phyloP scores from a whole-genome alignment of 1,140 invertebrate genomes.

The Drosophila mayri region DNA sequence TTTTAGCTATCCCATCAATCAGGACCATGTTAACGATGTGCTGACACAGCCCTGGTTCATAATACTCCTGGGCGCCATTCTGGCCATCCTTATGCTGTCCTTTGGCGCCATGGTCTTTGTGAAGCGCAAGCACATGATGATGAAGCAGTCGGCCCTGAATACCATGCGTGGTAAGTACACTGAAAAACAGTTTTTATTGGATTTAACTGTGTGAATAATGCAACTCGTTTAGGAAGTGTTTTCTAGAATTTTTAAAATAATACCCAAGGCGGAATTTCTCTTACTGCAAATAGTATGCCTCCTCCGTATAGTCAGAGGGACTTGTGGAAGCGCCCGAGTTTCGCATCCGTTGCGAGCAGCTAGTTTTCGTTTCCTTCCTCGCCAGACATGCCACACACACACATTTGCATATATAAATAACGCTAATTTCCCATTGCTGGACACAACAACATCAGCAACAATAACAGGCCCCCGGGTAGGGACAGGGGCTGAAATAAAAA shows the following conservation, averaged over 20 bases:
- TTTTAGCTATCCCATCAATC: slow-evolving; percentile 86
- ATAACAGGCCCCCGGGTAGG: neutral
- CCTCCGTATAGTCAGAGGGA: neutral
- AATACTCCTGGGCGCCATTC: slow-evolving; percentile 88
- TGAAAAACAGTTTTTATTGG: neutral
- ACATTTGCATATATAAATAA: slow-evolving; percentile 79
- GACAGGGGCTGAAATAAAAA: slow-evolving; percentile 11
- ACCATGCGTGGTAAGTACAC: slow-evolving; percentile 82
- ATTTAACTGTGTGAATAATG: neutral
- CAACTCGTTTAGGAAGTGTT: neutral
- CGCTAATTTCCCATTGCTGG: slow-evolving; percentile 77
- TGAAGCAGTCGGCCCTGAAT: slow-evolving; percentile 84
- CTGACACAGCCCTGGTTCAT: slow-evolving; percentile 91
- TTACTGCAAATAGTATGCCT: neutral
- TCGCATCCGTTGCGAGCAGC: slow-evolving; percentile 67
- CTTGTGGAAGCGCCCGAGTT: slow-evolving; percentile 7
- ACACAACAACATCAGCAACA: slow-evolving; percentile 38
- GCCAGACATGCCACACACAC: slow-evolving; percentile 52
- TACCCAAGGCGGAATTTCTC: neutral
- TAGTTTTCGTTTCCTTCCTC: slow-evolving; percentile 65
- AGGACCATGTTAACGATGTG: slow-evolving; percentile 86
- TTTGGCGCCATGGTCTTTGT: slow-evolving; percentile 89
- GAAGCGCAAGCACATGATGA: slow-evolving; percentile 85
- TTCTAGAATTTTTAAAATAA: neutral
- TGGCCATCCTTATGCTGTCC: slow-evolving; percentile 89